These are phyloP conservation scores for Coreius guichenoti DNA, from an alignment of 2,797 vertebrate genomes.

Conservation along the genomic window DNA sequence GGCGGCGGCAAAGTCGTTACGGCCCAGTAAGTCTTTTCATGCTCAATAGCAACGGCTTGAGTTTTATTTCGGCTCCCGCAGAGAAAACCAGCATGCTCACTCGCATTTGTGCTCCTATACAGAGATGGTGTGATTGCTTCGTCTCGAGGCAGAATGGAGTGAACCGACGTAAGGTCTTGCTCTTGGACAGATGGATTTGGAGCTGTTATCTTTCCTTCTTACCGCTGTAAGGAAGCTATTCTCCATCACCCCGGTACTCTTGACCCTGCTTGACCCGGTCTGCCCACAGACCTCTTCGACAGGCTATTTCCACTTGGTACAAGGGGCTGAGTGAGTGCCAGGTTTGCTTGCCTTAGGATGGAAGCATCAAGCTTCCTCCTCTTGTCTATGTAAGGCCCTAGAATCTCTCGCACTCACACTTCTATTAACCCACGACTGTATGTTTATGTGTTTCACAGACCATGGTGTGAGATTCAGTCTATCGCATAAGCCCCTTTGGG, in stretches of 20 bases:
- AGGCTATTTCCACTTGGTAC: conserved; percentile 55
- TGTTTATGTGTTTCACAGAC: conserved; percentile 16
- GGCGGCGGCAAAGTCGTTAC: background rate
- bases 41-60: conserved; percentile 27
- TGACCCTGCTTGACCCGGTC: conserved; percentile 64
- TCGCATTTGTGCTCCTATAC: background rate
- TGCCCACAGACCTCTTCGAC: conserved; percentile 46
- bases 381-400: conserved; percentile 23
- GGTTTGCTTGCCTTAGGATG: conserved; percentile 21
- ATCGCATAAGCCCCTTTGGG: conserved; percentile 27
- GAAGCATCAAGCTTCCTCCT: conserved; percentile 22
- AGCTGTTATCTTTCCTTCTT: conserved; percentile 63
- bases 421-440: conserved; percentile 46
- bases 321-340: conserved; percentile 36
- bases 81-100: conserved; percentile 25
- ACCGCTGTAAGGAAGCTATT: conserved; percentile 61
- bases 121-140: conserved; percentile 9
- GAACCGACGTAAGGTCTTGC: background rate
- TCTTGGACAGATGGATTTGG: conserved; percentile 12
- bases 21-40: conserved; percentile 42
- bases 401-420: conserved; percentile 38
- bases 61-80: conserved; percentile 40
- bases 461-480: conserved; percentile 28
- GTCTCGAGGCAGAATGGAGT: conserved; percentile 2
- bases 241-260: conserved; percentile 62